A percentile compares a stretch with the other conserved stretches of the same genome.
These are phyloP conservation scores for Takifugu bimaculatus DNA, from an alignment of 2,113 vertebrate genomes.

Conservation along the genomic window DNA sequence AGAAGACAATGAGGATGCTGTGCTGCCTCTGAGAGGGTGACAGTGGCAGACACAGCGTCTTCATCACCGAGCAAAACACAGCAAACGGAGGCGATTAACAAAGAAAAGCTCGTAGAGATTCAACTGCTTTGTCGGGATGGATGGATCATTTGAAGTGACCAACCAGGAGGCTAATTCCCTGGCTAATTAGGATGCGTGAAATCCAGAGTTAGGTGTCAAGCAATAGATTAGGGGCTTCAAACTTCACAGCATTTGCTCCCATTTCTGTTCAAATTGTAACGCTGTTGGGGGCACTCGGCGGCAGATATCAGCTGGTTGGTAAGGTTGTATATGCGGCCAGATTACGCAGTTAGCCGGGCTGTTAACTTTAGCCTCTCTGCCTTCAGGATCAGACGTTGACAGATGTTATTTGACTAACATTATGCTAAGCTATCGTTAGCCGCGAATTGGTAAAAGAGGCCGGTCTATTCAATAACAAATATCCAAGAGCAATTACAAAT, in stretches of 20 bases:
- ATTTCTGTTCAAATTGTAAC: neutral
- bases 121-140: too few species aligned
- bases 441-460: slow-evolving; percentile 49
- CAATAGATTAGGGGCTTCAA: slow-evolving; percentile 22
- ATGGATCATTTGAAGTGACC: neutral
- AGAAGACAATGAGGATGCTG: slow-evolving; percentile 32
- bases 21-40: slow-evolving; percentile 7
- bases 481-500: neutral
- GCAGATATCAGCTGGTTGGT: slow-evolving; percentile 20
- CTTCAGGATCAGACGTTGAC: slow-evolving; percentile 55
- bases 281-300: neutral
- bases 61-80: slow-evolving; percentile 7
- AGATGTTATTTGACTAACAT: slow-evolving; percentile 64
- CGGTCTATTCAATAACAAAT: slow-evolving; percentile 31
- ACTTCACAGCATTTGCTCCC: slow-evolving; percentile 14
- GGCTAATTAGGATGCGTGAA: slow-evolving; percentile 20
- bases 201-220: neutral
- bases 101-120: too few species aligned
- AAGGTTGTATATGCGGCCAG: slow-evolving; percentile 16
- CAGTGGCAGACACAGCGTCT: slow-evolving; percentile 15
- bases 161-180: slow-evolving; percentile 17
- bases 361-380: slow-evolving; percentile 45
- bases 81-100: slow-evolving; percentile 14
- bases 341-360: slow-evolving; percentile 11
- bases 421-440: slow-evolving; percentile 58